Conservation (phyloP, 2,888 invertebrate species). For the Adineta ricciae region DNA sequence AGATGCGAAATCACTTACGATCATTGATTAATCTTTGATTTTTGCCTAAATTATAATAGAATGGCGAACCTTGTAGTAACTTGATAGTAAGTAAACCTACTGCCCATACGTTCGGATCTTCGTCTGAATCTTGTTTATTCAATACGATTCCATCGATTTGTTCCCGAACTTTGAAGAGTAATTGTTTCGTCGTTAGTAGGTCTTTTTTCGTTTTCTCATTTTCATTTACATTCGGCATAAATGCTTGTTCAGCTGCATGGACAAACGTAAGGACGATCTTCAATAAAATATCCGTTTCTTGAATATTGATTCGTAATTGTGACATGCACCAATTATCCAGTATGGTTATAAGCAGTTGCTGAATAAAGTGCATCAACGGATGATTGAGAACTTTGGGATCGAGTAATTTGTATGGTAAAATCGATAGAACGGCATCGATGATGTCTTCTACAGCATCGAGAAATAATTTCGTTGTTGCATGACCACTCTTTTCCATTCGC, state of each 20-base stretch:
- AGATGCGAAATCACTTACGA: not conserved
- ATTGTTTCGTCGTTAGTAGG: not conserved
- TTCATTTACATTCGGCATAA: not conserved
- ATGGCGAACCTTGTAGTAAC: not conserved
- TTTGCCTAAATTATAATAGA: not conserved
- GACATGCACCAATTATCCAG: not conserved
- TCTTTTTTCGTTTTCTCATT: not conserved
- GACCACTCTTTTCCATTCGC: not conserved
- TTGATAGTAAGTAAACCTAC: not conserved
- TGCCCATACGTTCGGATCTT: not conserved
- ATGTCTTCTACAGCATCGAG: not conserved
- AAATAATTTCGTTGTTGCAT: not conserved
- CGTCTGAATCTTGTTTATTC: not conserved
- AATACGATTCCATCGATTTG: not conserved
- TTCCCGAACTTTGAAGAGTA: not conserved
- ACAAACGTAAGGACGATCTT: not conserved
- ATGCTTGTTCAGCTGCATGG: not conserved
- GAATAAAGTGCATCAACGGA: not conserved
- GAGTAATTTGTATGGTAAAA: not conserved
- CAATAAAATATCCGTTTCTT: not conserved
- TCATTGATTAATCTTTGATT: not conserved
- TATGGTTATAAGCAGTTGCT: not conserved
- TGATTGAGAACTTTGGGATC: not conserved
- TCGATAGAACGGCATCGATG: not conserved
- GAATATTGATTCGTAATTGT: not conserved